A percentile compares a stretch with the other conserved stretches of the same genome.
These are phyloP conservation scores for Spongilla lacustris DNA, from an alignment of 37 sponge, comb jelly and placozoan species.

Conservation along the genomic window DNA sequence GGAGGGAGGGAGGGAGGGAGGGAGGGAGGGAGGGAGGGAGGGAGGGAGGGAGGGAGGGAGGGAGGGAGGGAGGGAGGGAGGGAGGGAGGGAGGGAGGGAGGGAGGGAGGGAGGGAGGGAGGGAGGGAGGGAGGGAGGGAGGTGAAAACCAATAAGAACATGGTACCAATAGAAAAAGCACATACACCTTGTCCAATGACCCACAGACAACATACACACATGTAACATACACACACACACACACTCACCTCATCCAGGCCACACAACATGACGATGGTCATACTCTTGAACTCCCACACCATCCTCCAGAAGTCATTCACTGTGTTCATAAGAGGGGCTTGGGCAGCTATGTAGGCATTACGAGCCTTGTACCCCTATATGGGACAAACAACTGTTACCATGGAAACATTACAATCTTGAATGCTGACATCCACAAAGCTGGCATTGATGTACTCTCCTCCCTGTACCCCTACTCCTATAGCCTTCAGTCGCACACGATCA, in stretches of 20 bases:
- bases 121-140: neutral
- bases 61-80: neutral
- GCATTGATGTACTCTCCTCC: conserved; percentile 81
- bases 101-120: neutral
- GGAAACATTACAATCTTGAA: neutral
- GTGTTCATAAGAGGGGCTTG: conserved; percentile 65
- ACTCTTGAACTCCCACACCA: conserved; percentile 69
- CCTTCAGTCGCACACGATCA: conserved; percentile 12
- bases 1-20: neutral
- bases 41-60: neutral
- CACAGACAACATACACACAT: too few species aligned
- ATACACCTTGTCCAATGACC: neutral
- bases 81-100: neutral
- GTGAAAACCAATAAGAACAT: neutral
- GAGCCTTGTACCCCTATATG: conserved; percentile 33
- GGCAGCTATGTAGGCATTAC: conserved; percentile 62
- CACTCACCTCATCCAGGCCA: conserved; percentile 29
- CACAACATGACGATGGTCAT: conserved; percentile 60
- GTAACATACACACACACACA: too few species aligned
- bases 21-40: neutral
- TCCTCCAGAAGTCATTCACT: conserved; percentile 72
- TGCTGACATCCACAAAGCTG: conserved; percentile 77
- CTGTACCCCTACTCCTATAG: conserved; percentile 4
- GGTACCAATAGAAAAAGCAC: neutral
- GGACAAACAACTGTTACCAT: neutral